These are phyloP conservation scores for Limonius californicus DNA, from an alignment of 1,140 invertebrate genomes.

Conservation along the genomic window DNA sequence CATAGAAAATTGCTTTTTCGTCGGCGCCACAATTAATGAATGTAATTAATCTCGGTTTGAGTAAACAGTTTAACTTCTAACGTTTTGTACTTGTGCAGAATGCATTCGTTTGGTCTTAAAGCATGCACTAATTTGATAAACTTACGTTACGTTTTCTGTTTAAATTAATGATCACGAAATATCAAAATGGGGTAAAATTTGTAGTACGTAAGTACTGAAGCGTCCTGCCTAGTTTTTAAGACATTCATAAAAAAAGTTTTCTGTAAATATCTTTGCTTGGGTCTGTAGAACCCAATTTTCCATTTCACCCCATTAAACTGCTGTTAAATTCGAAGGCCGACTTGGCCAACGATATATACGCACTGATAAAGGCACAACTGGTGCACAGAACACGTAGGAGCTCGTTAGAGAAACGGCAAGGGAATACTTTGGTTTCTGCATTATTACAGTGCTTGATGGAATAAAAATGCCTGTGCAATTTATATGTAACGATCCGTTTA, in stretches of 20 bases:
- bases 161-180: too few species aligned
- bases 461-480: neutral
- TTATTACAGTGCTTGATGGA: neutral
- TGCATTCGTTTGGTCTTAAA: neutral
- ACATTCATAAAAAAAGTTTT: too few species aligned
- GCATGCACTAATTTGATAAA: neutral
- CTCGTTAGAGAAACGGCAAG: neutral
- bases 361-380: neutral
- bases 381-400: neutral
- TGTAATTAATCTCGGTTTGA: conserved; percentile 24
- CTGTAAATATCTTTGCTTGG: neutral
- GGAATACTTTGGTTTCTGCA: neutral
- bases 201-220: too few species aligned
- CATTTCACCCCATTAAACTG: neutral
- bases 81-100: neutral
- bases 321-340: neutral
- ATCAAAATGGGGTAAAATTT: too few species aligned
- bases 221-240: too few species aligned
- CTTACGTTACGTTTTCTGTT: too few species aligned
- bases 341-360: neutral
- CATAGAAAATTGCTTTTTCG: conserved; percentile 27
- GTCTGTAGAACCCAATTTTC: neutral
- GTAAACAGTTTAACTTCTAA: conserved; percentile 2
- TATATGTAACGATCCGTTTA: neutral
- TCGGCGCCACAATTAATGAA: conserved; percentile 26